Percentiles rank a stretch among this genome's conserved stretches.
Conservation (phyloP, 2,797 vertebrate species). For the Pangasius larnaudii region DNA sequence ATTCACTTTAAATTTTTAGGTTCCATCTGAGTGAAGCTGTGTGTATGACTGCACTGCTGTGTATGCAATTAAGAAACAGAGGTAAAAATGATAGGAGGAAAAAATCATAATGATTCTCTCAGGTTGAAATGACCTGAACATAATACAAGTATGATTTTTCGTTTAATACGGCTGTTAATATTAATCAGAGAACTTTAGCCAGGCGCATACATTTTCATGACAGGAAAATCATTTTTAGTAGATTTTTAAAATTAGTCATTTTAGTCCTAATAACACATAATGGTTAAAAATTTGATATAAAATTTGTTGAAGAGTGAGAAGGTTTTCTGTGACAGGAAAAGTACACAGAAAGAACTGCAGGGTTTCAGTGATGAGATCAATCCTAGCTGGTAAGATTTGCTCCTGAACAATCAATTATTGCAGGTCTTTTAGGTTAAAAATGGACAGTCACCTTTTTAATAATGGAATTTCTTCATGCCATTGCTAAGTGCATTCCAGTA, state of each 20-base stretch:
- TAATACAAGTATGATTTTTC: background rate
- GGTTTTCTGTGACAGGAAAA: background rate
- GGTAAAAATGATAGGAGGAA: background rate
- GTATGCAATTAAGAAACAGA: background rate
- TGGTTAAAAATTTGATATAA: background rate
- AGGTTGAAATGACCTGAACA: background rate
- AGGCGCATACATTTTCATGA: background rate
- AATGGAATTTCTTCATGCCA: slow-evolving; percentile 6
- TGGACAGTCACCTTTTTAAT: slow-evolving; percentile 14
- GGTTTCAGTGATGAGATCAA: slow-evolving; percentile 18
- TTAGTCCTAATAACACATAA: background rate
- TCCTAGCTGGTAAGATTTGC: background rate
- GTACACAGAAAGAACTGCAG: slow-evolving; percentile 4
- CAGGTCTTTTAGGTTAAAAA: slow-evolving; percentile 13
- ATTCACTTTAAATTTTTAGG: background rate
- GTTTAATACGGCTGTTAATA: background rate
- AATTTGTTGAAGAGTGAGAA: background rate
- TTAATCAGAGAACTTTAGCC: background rate
- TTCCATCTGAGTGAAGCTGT: background rate
- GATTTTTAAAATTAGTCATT: background rate
- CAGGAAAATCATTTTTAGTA: background rate
- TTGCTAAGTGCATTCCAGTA: slow-evolving; percentile 13
- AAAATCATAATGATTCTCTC: too few relatives aligned
- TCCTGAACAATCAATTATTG: background rate
- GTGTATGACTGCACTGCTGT: background rate